Conservation (phyloP, 2,888 invertebrate genomes). For the Synergus japonicus region DNA sequence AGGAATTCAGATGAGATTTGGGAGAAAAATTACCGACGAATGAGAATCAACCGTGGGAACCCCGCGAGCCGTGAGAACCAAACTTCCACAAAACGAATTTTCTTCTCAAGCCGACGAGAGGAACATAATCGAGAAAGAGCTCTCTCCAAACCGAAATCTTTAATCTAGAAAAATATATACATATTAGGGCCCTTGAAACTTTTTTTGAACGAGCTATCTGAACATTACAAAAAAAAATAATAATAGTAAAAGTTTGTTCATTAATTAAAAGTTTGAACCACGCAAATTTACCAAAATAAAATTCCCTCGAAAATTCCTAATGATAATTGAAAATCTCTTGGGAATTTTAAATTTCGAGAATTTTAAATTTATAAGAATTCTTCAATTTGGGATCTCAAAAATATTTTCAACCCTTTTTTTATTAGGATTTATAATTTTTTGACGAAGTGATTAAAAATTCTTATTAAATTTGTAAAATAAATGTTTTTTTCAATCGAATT, state of each 20-base stretch:
- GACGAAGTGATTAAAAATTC: no score
- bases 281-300: no score
- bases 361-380: no score
- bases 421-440: no score
- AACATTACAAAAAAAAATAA: not conserved
- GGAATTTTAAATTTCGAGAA: no score
- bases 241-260: not conserved
- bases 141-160: not conserved
- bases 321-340: no score
- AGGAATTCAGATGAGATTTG: slow-evolving; percentile 48
- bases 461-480: no score
- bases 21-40: slow-evolving; percentile 47
- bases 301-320: no score
- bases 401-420: no score
- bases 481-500: no score
- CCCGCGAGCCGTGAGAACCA: slow-evolving; percentile 54
- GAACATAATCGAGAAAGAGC: slow-evolving; percentile 36
- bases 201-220: not conserved
- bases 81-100: slow-evolving; percentile 44
- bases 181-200: not conserved
- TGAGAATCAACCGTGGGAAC: slow-evolving; percentile 22
- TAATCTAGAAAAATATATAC: not conserved
- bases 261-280: no score
- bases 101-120: slow-evolving; percentile 39
- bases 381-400: no score